Percentiles rank a stretch among this genome's conserved stretches.
phyloP scores from a whole-genome alignment of 2,797 vertebrate species.

The Mycteria americana region DNA sequence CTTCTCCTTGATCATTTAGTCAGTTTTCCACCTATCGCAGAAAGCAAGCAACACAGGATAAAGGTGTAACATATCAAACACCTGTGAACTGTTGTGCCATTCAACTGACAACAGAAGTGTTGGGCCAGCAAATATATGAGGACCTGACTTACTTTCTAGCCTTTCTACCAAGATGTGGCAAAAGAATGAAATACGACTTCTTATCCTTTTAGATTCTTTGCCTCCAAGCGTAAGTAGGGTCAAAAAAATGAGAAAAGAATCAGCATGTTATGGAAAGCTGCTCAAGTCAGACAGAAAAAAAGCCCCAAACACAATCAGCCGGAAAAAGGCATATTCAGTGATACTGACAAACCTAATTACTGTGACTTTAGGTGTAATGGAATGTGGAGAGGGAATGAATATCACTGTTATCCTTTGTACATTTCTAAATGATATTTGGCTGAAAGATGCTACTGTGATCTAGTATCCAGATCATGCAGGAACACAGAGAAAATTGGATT shows the following conservation, averaged over 20 bases:
- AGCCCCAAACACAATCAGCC: neutral
- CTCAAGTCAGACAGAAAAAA: neutral
- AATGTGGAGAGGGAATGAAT: neutral
- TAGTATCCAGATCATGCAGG: neutral
- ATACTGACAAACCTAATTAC: neutral
- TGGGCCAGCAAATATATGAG: neutral
- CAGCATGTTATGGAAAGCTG: neutral
- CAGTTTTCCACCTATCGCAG: neutral
- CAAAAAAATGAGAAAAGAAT: neutral
- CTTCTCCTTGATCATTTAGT: neutral
- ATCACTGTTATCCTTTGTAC: neutral
- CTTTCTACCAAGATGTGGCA: neutral
- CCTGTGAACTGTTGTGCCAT: neutral
- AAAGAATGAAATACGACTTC: neutral
- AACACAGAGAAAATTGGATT: neutral
- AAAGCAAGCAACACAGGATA: neutral
- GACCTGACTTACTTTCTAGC: neutral
- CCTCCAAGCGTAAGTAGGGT: neutral
- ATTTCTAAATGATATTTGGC: neutral
- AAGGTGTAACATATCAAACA: neutral
- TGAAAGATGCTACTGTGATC: neutral
- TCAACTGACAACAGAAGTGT: neutral
- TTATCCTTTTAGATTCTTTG: neutral
- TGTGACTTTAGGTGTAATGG: neutral
- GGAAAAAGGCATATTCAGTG: neutral